Base-by-base conservation (phyloP, 2,113 vertebrate species). In the Dasyornis broadbenti region DNA sequence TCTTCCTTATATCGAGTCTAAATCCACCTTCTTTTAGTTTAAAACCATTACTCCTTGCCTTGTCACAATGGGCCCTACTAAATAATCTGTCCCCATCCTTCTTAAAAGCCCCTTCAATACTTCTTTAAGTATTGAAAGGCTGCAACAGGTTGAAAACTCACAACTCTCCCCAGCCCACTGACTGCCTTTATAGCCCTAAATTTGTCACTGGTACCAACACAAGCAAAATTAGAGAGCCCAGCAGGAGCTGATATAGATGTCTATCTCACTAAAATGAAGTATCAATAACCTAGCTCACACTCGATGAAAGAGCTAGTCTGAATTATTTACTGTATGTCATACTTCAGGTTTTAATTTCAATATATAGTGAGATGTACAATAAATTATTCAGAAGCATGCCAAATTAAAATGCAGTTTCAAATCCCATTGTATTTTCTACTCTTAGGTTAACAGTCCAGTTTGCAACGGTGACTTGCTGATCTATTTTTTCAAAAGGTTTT, bases 291-390 rank as follows among this genome's bases (percentile, higher is more conserved):
- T 57, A 72, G 89, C 94, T 96, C 96, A 95, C 97, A 96, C 95
- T 94, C 90, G 96, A 96, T 97, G 97, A 98, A 98, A 98, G 95
- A 97, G 84, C 89, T 87, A 40, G 80, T 94, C 85, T 98, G 90
- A 98, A 98, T 98, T 98, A 98, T 98, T 98, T 97, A 98, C 81
- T 28, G 35, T 93, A 98, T 86, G 97, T 98, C 98, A 98, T 98
- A 98, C 97, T 98, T 93, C 87, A 30, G 96, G 96, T 85, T 96
- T 96, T 95, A 71, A 96, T 96, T 95, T 96, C 96, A 93, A 96
- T 91, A 96, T 96, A 87, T 93, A 90, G 69, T 84, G 73, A 95
- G 92, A 93, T 96, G 84, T 94, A 71, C 4, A 5, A 85, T 96
- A 40, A 87, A 96, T 96, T 85, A 96, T 96, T 96, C 92, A 96